Conservation (phyloP, 2,888 invertebrate species). For the Sesia apiformis region DNA sequence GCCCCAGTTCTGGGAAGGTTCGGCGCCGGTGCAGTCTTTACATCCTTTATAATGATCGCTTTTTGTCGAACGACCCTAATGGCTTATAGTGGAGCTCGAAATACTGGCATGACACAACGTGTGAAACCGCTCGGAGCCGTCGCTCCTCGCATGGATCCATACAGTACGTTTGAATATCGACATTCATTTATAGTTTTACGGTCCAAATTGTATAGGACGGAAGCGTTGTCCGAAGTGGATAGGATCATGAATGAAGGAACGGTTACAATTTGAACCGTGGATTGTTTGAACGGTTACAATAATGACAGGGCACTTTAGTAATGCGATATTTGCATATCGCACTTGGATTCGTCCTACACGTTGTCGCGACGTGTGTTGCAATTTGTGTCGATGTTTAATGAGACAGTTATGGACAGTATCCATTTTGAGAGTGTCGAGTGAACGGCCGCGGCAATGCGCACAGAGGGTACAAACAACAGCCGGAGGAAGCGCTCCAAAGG, state of each 20-base stretch:
- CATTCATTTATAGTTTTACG: conserved; percentile 23
- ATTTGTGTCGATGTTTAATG: conserved; percentile 22
- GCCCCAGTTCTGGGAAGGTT: conserved; percentile 66
- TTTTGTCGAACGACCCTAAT: conserved; percentile 64
- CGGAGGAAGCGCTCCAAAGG: conserved; percentile 54
- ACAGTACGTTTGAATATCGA: conserved; percentile 24
- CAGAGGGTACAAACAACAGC: conserved; percentile 24
- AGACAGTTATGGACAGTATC: conserved; percentile 22
- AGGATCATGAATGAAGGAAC: conserved; percentile 32
- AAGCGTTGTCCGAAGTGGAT: conserved; percentile 23
- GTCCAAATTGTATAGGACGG: conserved; percentile 29
- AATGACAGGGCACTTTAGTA: conserved; percentile 39
- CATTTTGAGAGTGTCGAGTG: conserved; percentile 9
- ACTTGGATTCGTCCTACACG: conserved; percentile 36
- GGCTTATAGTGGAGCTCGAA: conserved; percentile 60
- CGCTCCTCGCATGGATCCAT: not conserved
- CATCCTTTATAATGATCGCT: conserved; percentile 68
- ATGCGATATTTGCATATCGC: conserved; percentile 35
- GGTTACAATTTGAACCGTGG: conserved; percentile 26
- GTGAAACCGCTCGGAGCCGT: conserved; percentile 9
- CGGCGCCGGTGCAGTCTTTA: conserved; percentile 64
- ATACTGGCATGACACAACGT: conserved; percentile 27
- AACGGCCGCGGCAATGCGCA: conserved; percentile 5
- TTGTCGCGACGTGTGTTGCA: conserved; percentile 21
- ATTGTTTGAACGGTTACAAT: conserved; percentile 11